Evolutionary conservation across 2,888 invertebrate genomes (phyloP).

Genomic region (Euclidia mi): DNA sequence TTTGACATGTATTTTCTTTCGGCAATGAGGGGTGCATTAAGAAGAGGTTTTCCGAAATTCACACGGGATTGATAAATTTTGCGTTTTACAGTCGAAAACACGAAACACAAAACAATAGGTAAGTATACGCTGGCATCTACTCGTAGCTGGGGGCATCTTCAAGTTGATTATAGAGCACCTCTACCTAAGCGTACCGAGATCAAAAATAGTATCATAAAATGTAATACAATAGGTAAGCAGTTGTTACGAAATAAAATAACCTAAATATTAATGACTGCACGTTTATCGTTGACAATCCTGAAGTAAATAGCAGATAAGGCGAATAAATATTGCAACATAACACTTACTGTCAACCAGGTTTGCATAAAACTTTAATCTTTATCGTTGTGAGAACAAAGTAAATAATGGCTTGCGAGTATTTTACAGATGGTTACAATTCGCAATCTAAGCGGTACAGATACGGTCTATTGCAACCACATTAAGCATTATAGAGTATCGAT

Average conservation of each 20-base stretch:
- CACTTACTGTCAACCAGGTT: slow-evolving; percentile 14
- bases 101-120: too few relatives aligned
- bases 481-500: slow-evolving; percentile 65
- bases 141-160: too few relatives aligned
- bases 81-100: too few relatives aligned
- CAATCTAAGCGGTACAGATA: slow-evolving; percentile 43
- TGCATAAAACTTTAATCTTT: slow-evolving; percentile 32
- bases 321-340: slow-evolving; percentile 32
- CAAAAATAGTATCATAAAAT: too few relatives aligned
- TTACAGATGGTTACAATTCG: slow-evolving; percentile 41
- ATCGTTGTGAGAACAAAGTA: slow-evolving; percentile 31
- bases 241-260: slow-evolving; percentile 1
- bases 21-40: too few relatives aligned
- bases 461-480: slow-evolving; percentile 60
- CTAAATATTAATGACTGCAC: slow-evolving; percentile 20
- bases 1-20: too few relatives aligned
- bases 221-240: too few relatives aligned
- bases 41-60: too few relatives aligned
- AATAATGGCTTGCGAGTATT: slow-evolving; percentile 32
- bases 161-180: too few relatives aligned
- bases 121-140: too few relatives aligned
- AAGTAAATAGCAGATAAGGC: slow-evolving; percentile 38
- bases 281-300: slow-evolving; percentile 44
- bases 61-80: too few relatives aligned
- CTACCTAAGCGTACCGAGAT: too few relatives aligned